Evolutionary conservation across 2,113 vertebrate species (phyloP).

Genomic region (Phoxinus phoxinus): DNA sequence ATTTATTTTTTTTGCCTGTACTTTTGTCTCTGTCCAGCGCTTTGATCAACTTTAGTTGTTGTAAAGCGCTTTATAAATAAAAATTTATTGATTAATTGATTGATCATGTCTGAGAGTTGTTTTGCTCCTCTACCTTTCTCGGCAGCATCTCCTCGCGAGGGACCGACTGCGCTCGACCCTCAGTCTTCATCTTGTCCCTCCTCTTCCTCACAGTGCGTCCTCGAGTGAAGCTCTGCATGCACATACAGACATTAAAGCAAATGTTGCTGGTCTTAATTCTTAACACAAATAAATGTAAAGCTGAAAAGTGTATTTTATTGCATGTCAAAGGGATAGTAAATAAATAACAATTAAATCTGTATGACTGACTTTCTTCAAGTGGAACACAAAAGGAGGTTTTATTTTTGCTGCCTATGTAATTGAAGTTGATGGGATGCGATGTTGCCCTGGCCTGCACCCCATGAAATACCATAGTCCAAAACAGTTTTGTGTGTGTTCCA

Average conservation of each 20-base stretch:
- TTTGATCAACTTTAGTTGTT: no score
- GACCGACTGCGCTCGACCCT: constrained; percentile 93
- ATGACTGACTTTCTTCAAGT: background rate
- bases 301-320: background rate
- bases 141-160: constrained; percentile 88
- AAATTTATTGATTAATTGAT: no score
- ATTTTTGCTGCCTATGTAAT: background rate
- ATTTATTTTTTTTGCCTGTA: no score
- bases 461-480: no score
- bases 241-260: background rate
- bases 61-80: no score
- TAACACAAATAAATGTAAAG: background rate
- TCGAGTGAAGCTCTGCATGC: constrained; percentile 84
- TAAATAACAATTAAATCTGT: no score
- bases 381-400: background rate
- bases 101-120: background rate
- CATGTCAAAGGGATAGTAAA: background rate
- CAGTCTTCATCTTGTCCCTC: constrained; percentile 92
- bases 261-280: background rate
- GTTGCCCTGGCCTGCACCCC: no score
- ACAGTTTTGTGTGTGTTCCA: background rate
- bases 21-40: no score
- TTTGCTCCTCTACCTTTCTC: constrained; percentile 66
- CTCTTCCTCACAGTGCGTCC: constrained; percentile 92
- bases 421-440: background rate